phyloP scores from a whole-genome alignment of 2,888 invertebrate species.

The Heliconius cydno region DNA sequence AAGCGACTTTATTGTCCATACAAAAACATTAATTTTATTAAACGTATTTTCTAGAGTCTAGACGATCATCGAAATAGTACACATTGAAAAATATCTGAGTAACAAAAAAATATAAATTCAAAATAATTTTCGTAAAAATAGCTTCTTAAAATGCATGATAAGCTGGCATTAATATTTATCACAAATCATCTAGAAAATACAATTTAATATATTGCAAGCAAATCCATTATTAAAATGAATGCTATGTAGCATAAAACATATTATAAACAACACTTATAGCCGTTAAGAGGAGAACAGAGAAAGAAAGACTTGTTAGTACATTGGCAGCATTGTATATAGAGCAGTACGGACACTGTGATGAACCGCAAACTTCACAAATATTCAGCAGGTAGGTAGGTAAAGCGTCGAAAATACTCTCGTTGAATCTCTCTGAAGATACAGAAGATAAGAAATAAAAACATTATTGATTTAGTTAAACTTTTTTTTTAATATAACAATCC shows the following conservation, averaged over 20 bases:
- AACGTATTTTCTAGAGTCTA: background rate
- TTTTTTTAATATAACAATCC: no score
- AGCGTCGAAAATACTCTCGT: conserved; percentile 95
- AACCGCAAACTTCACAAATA: conserved; percentile 97
- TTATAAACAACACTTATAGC: background rate
- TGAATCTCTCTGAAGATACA: conserved; percentile 82
- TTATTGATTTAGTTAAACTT: no score
- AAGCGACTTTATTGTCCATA: background rate
- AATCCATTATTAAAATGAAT: background rate
- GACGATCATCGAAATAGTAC: background rate
- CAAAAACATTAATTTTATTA: background rate
- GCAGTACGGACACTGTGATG: conserved; percentile 96
- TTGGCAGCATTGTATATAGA: conserved; percentile 91
- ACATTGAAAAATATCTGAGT: background rate
- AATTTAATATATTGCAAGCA: background rate
- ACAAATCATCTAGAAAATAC: conserved; percentile 3
- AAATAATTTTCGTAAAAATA: background rate
- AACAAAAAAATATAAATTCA: background rate
- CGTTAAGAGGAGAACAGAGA: conserved; percentile 32
- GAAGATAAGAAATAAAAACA: background rate
- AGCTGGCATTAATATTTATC: background rate
- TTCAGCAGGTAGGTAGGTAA: conserved; percentile 93
- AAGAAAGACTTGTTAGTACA: conserved; percentile 56
- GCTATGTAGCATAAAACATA: background rate
- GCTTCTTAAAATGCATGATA: background rate